Evolutionary conservation across 2,888 invertebrate species (phyloP).

Genomic region (Tipula lateralis): DNA sequence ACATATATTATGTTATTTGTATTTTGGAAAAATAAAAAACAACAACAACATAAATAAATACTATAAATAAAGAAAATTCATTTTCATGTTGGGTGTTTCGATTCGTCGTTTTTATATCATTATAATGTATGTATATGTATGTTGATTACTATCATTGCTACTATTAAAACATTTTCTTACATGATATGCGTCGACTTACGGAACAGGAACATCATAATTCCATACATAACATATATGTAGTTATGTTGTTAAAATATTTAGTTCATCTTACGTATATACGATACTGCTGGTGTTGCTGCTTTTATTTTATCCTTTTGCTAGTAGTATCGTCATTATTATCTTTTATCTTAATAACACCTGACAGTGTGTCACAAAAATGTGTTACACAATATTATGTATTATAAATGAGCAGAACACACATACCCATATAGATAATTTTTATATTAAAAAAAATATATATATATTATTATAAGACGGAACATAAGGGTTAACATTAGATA

Average conservation of each 20-base stretch:
- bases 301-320: neutral
- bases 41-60: conserved; percentile 12
- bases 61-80: conserved; percentile 24
- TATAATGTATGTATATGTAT: neutral
- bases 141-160: neutral
- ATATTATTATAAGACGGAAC: neutral
- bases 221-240: neutral
- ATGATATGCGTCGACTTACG: neutral
- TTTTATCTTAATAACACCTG: neutral
- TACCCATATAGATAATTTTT: neutral
- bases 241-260: neutral
- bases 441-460: neutral
- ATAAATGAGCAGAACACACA: neutral
- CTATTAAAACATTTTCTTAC: neutral
- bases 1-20: neutral
- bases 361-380: conserved; percentile 13
- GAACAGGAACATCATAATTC: too few relatives aligned
- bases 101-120: neutral
- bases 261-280: neutral
- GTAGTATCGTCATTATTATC: neutral
- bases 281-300: neutral
- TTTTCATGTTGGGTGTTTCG: conserved; percentile 13
- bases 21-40: conserved; percentile 2
- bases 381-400: neutral
- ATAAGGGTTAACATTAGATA: conserved; percentile 24